phyloP scores from a whole-genome alignment of 2,888 invertebrate genomes.

The Heliconius hortense region DNA sequence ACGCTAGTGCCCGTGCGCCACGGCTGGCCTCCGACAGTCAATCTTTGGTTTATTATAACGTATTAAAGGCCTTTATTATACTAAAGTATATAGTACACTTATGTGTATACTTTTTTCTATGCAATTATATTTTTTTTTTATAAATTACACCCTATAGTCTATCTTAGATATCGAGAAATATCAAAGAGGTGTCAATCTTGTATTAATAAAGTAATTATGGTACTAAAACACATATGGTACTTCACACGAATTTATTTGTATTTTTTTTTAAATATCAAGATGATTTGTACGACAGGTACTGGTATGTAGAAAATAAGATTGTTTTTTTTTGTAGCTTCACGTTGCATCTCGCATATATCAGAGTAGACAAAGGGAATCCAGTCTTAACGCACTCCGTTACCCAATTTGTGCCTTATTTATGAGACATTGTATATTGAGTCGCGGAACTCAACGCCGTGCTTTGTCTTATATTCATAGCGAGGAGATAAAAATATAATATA shows the following conservation, averaged over 20 bases:
- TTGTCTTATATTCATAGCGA: neutral
- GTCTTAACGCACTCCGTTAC: neutral
- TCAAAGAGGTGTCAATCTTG: conserved; percentile 70
- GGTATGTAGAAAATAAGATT: conserved; percentile 29
- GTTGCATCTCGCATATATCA: accelerated
- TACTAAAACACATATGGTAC: conserved; percentile 53
- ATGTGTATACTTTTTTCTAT: neutral
- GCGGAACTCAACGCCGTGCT: neutral
- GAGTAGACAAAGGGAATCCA: neutral
- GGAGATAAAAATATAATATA: neutral
- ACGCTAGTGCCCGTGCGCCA: no score
- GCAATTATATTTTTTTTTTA: conserved; percentile 15
- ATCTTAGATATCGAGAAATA: conserved; percentile 43
- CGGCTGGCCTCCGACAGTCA: no score
- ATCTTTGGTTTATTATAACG: no score
- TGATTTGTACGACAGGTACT: conserved; percentile 60
- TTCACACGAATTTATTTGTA: conserved; percentile 59
- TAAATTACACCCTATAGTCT: conserved; percentile 6
- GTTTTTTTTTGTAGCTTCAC: neutral
- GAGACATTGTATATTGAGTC: neutral
- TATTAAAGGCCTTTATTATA: no score
- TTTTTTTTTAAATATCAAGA: conserved; percentile 56
- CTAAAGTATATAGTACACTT: neutral
- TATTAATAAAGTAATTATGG: conserved; percentile 53
- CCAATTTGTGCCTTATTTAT: neutral